Evolutionary conservation across 2,888 invertebrate species (phyloP), one percentile per base, ranked within the genome.

Genomic region (Eristalis intricaria): DNA sequence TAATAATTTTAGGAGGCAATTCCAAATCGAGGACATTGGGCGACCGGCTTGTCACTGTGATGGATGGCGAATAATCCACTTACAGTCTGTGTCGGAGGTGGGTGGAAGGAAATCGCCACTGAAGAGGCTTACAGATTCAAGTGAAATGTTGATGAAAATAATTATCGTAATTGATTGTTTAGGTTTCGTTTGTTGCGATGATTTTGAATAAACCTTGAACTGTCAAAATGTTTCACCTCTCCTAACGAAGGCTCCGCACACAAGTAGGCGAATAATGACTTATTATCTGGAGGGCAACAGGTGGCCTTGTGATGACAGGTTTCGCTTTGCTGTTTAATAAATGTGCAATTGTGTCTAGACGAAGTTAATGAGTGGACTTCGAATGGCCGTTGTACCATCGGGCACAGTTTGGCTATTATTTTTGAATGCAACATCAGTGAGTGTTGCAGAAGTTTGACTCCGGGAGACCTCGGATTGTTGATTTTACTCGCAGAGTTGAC

Each of bases 1-100:
- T 70, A 74, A 73, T 73, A 80, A 66, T 68, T 63, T 56, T 60
- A 32, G 65, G 66, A 66, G n/a, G 19, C 68, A 80, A 80, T 74
- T 74, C 74, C 35, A 26, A 74, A 56, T 78, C 50, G 80, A 43
- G 63, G 74, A 26, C 40, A 71, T 65, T 19, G 26, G 19, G 64
- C 58, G 71, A 22, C 32, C 38, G 71, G 43, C 74, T 64, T 74
- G 74, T 74, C 74, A 58, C n/a, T 29, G 13, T 71, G 68, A 70
- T 40, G 11, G 64, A 58, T 56, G 66, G 13, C 35, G 61, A 68
- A 77, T 56, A 61, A 43, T 61, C 19, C 11, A 19, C 56, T 69
- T 23, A 35, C 23, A 38, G 35, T 60, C 15, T 35, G 22, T 11
- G 13, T 35, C 4, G 22, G 10, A 35, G 7, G n/a, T 15, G 23